Base-by-base conservation (phyloP, 2,113 vertebrate species). In the Ochotona curzoniae region DNA sequence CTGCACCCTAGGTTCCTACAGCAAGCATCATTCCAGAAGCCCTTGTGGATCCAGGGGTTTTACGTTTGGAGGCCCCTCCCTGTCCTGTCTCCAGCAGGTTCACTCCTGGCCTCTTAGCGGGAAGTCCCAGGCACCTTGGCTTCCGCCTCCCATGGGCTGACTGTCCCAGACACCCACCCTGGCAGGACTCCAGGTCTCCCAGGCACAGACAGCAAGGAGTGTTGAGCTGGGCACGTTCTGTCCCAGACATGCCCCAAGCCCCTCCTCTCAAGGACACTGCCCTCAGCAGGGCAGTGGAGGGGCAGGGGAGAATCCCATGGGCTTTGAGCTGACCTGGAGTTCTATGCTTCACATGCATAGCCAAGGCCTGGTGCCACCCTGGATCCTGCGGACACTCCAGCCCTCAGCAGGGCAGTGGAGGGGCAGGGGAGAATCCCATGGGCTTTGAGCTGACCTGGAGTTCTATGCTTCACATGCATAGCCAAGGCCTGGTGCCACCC, bases 51-150 rank as follows among this genome's bases (percentile, higher is more conserved):
- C 26, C 23, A 78, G 30, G 61, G 28, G 47, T 82, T 79, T 28
- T 32, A 10, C 5, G 3, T 4, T 0, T 9, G 2, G 10, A 1
- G 1, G 30, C 8, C 32, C 44, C 35, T 23, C 1, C 32, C 44
- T 47, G 66, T 78, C 30, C 92, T 51, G 78, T 69, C 49, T 38
- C 4, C 8, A 2, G 78, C 25, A 4, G 12, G 26, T 23, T 60
- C 60, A 13, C 38, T 49, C 0, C 0, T 12, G 54, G 80, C 44
- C 47, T 79, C 32, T 75, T 49, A 70, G 32, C 80, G 21, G 11
- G 78, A 51, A 74, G 51, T 35, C 51, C 80, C 92, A 30, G 49
- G 20, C 25, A 15, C n/a, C 9, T 0, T 10, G 28, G 14, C 17
- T 32, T 78, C 13, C 0, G 38, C 87, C 57, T 79, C 60, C 63